phyloP scores from a whole-genome alignment of 2,797 vertebrate genomes.

The Macrochelys suwanniensis region DNA sequence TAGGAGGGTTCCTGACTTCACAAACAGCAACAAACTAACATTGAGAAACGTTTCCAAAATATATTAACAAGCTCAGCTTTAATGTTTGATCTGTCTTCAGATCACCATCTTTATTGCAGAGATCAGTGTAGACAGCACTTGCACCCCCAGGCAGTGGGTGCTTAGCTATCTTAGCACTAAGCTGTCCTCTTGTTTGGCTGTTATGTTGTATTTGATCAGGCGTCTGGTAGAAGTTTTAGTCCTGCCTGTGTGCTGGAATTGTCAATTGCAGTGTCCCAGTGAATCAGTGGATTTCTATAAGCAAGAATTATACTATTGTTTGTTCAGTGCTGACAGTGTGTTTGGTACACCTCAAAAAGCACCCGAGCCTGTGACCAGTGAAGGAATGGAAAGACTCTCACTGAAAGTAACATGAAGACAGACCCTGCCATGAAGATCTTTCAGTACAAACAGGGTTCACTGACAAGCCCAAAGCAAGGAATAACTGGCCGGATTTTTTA shows the following conservation, averaged over 20 bases:
- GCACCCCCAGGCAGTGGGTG: not conserved
- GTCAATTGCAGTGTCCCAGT: not conserved
- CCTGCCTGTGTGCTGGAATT: not conserved
- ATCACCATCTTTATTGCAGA: not conserved
- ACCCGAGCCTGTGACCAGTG: not conserved
- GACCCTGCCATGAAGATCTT: not conserved
- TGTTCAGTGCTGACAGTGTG: not conserved
- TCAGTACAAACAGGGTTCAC: not conserved
- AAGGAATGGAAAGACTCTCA: not conserved
- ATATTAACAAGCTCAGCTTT: not conserved
- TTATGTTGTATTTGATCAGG: not conserved
- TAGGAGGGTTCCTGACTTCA: constrained; percentile 36
- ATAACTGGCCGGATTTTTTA: not conserved
- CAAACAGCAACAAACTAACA: constrained; percentile 40
- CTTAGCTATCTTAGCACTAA: not conserved
- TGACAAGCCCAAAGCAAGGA: not conserved
- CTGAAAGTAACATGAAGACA: not conserved
- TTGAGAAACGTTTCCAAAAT: not conserved
- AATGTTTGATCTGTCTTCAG: not conserved
- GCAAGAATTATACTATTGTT: not conserved
- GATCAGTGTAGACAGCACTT: not conserved
- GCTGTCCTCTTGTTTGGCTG: not conserved
- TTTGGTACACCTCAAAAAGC: not conserved
- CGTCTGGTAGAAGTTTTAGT: not conserved
- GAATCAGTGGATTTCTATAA: not conserved